Percentiles rank a stretch among this genome's conserved stretches.
These are phyloP conservation scores for Cephalopholis sonnerati DNA, from an alignment of 2,113 vertebrate genomes.

Conservation along the genomic window DNA sequence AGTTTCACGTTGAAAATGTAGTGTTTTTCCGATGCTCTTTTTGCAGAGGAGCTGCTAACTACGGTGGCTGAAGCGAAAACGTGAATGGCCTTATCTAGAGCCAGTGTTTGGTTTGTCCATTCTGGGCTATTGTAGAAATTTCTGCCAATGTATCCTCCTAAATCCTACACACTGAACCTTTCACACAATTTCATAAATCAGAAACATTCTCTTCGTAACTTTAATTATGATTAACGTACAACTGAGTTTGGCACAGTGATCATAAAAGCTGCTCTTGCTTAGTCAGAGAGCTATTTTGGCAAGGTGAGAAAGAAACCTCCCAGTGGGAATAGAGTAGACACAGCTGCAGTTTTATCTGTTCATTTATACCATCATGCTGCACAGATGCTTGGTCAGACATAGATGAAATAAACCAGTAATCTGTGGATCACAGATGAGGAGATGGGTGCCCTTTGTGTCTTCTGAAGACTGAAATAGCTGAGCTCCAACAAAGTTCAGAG, in stretches of 20 bases:
- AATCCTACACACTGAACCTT: too few relatives aligned
- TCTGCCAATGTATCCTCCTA: too few relatives aligned
- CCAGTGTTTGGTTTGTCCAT: too few relatives aligned
- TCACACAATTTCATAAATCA: background rate
- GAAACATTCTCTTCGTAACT: background rate
- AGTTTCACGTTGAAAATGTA: too few relatives aligned
- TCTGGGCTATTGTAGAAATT: too few relatives aligned
- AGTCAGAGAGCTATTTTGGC: background rate
- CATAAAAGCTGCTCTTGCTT: background rate
- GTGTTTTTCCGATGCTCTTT: too few relatives aligned
- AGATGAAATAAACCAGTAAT: constrained; percentile 32
- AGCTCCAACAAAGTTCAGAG: constrained; percentile 20
- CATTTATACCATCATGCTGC: background rate
- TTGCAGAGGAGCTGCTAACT: too few relatives aligned
- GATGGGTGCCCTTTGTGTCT: constrained; percentile 36
- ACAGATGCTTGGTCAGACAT: constrained; percentile 37
- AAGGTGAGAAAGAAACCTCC: background rate
- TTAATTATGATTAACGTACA: background rate
- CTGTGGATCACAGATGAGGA: constrained; percentile 22
- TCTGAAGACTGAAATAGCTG: constrained; percentile 37
- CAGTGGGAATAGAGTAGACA: background rate
- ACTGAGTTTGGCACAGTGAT: background rate
- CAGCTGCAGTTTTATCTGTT: background rate
- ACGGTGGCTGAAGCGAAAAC: too few relatives aligned
- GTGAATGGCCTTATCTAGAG: too few relatives aligned